Evolutionary conservation across 2,113 vertebrate genomes (phyloP), one percentile per base, ranked within the genome.

Genomic region (Cervus canadensis): DNA sequence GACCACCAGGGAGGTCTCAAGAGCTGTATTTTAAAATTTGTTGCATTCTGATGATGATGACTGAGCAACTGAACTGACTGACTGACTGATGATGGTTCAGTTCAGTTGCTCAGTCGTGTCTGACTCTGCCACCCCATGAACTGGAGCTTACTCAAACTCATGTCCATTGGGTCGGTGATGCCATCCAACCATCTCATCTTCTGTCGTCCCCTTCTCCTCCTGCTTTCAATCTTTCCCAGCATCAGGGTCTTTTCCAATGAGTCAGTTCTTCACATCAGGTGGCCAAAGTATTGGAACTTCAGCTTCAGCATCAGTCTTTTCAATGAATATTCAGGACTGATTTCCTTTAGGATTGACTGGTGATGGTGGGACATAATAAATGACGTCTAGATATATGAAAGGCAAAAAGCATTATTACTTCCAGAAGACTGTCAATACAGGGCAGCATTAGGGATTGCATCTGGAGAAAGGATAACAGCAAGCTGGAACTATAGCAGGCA

Each of bases 391-490:
- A 28, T 10, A 23, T 40, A 33, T 15, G 19, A 59, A 86, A 43
- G 17, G 23, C 45, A 85, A 43, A 92, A n/a, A 7, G 52, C 19
- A 52, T 43, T 50, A 36, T 89, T 50, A 79, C 36, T 84, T 81
- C 15, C 26, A 43, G 26, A 52, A 64, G 3, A 12, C 19, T 60
- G 15, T 11, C 21, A n/a, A 12, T 3, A 6, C 71, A 56, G 14
- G 25, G 21, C n/a, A 10, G 5, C 43, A 33, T 2, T 7, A n/a
- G 1, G 25, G 2, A 2, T 1, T 86, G 28, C 7, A n/a, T 5
- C 16, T 33, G 11, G 17, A 0, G 17, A 33, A 89, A 93, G 6
- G 26, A 0, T 28, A 52, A 25, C 2, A 28, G 13, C 25, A 36
- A 76, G 6, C 19, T 67, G 79, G 59, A 86, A 59, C 21, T 30